These are phyloP conservation scores for Formicarius rufipectus DNA, from an alignment of 2,113 vertebrate species.

Conservation along the genomic window DNA sequence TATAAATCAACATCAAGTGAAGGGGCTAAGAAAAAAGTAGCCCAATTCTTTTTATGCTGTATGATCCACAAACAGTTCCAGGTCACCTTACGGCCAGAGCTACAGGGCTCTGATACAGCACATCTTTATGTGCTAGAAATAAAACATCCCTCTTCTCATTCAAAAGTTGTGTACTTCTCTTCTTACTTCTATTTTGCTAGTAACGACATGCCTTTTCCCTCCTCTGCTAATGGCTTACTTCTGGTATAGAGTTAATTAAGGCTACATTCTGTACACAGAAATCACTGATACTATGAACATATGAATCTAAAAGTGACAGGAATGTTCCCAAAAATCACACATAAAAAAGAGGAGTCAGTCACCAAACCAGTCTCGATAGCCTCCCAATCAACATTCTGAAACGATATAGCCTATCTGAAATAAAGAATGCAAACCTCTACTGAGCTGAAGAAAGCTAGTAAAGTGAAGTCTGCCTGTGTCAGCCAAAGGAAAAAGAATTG, in stretches of 20 bases:
- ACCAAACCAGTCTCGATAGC: not conserved
- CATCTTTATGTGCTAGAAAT: not conserved
- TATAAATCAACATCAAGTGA: not conserved
- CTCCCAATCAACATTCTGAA: not conserved
- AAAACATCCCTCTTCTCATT: not conserved
- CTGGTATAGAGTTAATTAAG: not conserved
- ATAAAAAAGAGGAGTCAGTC: not conserved
- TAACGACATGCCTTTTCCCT: not conserved
- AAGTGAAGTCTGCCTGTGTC: not conserved
- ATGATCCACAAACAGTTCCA: not conserved
- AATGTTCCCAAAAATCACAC: not conserved
- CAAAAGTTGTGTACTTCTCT: not conserved
- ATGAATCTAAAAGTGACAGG: not conserved
- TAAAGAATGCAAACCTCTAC: fast-evolving
- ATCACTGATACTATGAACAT: not conserved
- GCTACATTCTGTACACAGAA: not conserved
- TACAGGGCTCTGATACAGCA: not conserved
- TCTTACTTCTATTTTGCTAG: not conserved
- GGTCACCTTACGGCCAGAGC: not conserved
- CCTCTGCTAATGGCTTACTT: not conserved
- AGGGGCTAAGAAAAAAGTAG: not conserved
- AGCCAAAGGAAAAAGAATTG: not conserved
- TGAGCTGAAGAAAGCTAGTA: not conserved
- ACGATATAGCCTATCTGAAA: not conserved
- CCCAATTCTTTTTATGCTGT: not conserved